Conservation (phyloP, 64 coral and sea anemone genomes). For the Cladopsammia gracilis region DNA sequence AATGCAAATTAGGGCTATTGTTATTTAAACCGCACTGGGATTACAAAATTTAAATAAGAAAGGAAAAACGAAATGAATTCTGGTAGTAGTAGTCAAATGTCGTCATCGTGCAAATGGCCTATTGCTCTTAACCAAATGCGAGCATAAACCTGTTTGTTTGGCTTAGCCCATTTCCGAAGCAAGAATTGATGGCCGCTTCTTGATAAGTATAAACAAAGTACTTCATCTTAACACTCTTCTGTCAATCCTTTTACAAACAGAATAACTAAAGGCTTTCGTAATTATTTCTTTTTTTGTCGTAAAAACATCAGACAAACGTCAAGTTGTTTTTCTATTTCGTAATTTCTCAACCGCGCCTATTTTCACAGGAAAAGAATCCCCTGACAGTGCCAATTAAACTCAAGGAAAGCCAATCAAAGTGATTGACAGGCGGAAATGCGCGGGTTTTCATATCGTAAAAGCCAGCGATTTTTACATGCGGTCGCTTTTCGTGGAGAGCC, state of each 20-base stretch:
- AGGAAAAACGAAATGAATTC: no score
- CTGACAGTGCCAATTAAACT: conserved; percentile 9
- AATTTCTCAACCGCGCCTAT: neutral
- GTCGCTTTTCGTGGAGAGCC: neutral
- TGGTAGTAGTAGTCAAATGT: no score
- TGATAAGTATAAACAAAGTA: neutral
- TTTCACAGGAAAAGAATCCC: neutral
- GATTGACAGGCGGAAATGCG: conserved; percentile 27
- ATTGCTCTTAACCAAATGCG: no score
- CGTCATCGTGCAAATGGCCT: no score
- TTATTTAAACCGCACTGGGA: no score
- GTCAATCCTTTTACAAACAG: neutral
- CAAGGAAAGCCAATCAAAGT: neutral
- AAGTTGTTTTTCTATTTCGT: conserved; percentile 2
- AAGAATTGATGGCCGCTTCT: neutral
- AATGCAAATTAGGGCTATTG: no score
- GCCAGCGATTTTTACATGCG: neutral
- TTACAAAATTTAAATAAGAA: no score
- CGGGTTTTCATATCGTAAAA: no score
- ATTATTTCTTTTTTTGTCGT: neutral
- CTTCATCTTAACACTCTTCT: neutral
- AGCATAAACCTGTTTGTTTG: no score
- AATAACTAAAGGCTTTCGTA: neutral
- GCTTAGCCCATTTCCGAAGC: neutral
- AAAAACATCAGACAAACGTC: neutral